A percentile compares a stretch with the other conserved stretches of the same genome.
Evolutionary conservation across 2,113 vertebrate species (phyloP).

Genomic region (Esox niger): DNA sequence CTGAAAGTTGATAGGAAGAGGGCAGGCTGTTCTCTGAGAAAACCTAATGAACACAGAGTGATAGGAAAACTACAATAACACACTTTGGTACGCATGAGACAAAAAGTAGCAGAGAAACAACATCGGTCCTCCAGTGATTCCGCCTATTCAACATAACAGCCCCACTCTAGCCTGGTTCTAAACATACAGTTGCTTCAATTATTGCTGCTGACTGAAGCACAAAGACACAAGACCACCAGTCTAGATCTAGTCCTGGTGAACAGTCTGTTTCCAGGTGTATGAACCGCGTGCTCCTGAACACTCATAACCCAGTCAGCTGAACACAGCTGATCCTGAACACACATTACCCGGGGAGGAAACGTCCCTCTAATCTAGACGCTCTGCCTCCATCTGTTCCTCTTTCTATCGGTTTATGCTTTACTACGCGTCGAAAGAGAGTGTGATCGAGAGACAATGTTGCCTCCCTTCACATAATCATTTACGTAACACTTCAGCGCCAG

Average conservation of each 20-base stretch:
- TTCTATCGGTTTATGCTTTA: neutral
- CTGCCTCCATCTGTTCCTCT: neutral
- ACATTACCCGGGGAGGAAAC: neutral
- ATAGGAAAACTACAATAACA: too few relatives aligned
- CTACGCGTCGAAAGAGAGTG: too few relatives aligned
- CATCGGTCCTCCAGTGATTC: neutral
- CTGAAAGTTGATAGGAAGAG: neutral
- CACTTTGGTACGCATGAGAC: too few relatives aligned
- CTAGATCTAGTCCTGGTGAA: neutral
- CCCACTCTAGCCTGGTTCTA: neutral
- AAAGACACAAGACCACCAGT: too few relatives aligned
- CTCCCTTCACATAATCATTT: too few relatives aligned
- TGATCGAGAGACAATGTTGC: too few relatives aligned
- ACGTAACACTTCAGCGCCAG: too few relatives aligned
- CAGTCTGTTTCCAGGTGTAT: neutral
- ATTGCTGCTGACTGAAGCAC: too few relatives aligned
- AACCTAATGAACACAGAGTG: neutral
- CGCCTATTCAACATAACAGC: neutral
- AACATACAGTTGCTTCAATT: too few relatives aligned
- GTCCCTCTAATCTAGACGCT: constrained; percentile 15
- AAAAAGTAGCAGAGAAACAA: neutral
- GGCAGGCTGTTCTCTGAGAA: neutral
- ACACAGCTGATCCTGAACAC: neutral
- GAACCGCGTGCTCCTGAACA: neutral
- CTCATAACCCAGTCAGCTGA: neutral